phyloP scores from a whole-genome alignment of 92 coral and sea anemone genomes.

The Parazoanthus atlanticus region DNA sequence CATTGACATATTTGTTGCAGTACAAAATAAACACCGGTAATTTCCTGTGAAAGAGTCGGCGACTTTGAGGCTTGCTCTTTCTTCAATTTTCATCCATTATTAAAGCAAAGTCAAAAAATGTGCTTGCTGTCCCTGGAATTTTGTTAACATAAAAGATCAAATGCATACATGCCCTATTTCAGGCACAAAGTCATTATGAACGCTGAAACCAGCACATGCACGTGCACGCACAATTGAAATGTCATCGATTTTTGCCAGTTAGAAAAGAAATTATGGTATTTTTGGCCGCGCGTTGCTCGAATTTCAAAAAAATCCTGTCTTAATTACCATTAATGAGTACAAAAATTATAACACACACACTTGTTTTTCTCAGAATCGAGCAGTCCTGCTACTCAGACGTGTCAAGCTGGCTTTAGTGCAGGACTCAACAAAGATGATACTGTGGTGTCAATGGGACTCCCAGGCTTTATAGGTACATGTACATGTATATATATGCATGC shows the following conservation, averaged over 20 bases:
- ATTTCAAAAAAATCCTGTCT: no score
- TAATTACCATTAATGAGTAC: no score
- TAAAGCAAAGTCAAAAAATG: background rate
- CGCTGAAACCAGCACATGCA: background rate
- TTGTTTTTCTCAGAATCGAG: no score
- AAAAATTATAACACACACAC: no score
- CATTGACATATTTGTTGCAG: background rate
- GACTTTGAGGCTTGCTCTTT: background rate
- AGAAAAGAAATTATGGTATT: background rate
- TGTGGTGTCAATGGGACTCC: no score
- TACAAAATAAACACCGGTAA: background rate
- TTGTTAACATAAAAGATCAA: background rate
- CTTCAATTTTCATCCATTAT: background rate
- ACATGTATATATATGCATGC: no score
- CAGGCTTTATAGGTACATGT: no score
- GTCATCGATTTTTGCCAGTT: background rate
- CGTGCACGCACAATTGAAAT: background rate
- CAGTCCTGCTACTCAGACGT: no score
- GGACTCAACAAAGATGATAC: no score
- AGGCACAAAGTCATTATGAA: background rate
- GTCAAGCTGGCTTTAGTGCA: no score
- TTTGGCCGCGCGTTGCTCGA: no score
- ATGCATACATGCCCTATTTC: background rate
- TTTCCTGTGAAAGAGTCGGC: background rate
- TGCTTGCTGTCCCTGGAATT: background rate